Base-by-base conservation (phyloP, 1,140 invertebrate genomes). In the Periplaneta americana region DNA sequence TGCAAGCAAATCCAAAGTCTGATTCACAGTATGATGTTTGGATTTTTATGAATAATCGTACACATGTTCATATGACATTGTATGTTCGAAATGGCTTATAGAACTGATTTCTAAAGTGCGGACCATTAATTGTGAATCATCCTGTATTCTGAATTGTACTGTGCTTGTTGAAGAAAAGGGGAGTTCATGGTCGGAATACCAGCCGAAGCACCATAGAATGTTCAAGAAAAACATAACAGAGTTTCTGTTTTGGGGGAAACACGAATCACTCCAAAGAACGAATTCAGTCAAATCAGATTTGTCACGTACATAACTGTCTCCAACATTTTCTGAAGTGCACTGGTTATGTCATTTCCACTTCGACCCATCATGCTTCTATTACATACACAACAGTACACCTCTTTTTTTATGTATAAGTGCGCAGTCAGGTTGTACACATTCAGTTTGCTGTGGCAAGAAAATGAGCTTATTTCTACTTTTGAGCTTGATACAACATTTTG, bases 401-500 rank as follows among this genome's bases (percentile, higher is more conserved):
- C 74, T 31, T 82, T 82, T 31, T 18, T 82, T 57, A 75, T 83
- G 22, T 81, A 84, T 6, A 84, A 48, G 79, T 83, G 82, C 28
- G 85, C 83, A 33, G 84, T 85, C 22, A 85, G 66, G 78, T 85
- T 86, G 78, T 86, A 85, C 31, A 84, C 83, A 76, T 37, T 83
- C 32, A 85, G 75, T 82, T 85, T 86, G 13, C 48, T 79, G 80
- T 84, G 82, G 75, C 85, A 86, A 81, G 34, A 85, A 77, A 85
- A 83, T 35, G 79, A 39, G 32, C n/a, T 80, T 15, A 84, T 79
- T 84, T 85, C 75, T n/a, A 82, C 82, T 78, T 80, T 82, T 22
- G 84, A 84, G 79, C 82, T 85, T n/a, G 48, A 78, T 33, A 86
- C 32, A 31, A 86, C 83, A 84, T 85, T 86, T 82, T 86, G 74